Evolutionary conservation across 2,113 vertebrate species (phyloP), one percentile per base, ranked within the genome.

Genomic region (Hiodon alosoides): DNA sequence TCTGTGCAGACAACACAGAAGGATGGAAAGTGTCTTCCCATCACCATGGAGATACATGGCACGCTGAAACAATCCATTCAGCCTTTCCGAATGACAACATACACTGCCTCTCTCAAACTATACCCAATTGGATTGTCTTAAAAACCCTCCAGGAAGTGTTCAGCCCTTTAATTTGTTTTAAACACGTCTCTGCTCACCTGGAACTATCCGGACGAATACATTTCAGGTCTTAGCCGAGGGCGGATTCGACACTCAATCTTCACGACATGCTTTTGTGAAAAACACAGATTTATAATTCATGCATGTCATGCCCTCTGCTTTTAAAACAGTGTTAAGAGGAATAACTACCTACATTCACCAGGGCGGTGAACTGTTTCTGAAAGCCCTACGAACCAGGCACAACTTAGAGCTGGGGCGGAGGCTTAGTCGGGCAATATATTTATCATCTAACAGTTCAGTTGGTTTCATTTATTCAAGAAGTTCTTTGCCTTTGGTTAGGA

Each of bases 331-430:
- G 13, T 69, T 62, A 17, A 74, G 79, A 81, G 72, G 64, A 79
- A 77, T 59, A 66, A 52, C 55, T 59, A 67, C 74, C 75, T 59
- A 52, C 60, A 73, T 77, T 74, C 60, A 60, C 61, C 61, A 73
- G 64, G 75, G 50, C 5, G 57, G 78, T 77, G 70, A 72, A 72
- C 76, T 72, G 76, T 72, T 71, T 71, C 48, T 76, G 77, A 78
- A 77, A 73, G 78, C 78, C 75, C 77, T 79, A 83, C 84, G 80
- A 81, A 81, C 84, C 83, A 84, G 14, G 31, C 55, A 6, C 55
- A 67, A 67, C 64, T 10, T 13, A 52, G 46, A 17, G 51, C 7
- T 62, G 16, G n/a, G 57, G 71, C 8, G 52, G 54, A 68, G 51
- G 11, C 70, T 13, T 16, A 31, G 74, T 51, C 67, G 57, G 53